Conservation (phyloP, 1,140 invertebrate species). For the Meloidogyne exigua region DNA sequence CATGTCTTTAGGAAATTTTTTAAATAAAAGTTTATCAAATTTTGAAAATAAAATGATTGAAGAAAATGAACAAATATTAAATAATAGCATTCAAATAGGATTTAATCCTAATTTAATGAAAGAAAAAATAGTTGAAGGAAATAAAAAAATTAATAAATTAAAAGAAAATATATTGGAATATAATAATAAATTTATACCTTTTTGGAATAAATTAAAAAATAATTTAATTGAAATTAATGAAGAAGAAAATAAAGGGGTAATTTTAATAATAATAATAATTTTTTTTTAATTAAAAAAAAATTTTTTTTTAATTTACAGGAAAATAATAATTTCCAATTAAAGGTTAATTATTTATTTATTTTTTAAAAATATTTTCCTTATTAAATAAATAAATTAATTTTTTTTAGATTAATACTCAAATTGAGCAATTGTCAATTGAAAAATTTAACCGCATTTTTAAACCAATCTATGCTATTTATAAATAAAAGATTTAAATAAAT, state of each 20-base stretch:
- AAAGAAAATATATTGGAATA: neutral
- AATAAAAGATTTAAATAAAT: neutral
- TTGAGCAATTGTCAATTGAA: neutral
- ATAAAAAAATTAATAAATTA: neutral
- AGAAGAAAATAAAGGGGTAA: neutral
- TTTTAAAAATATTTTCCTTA: too few species aligned
- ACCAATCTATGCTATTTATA: neutral
- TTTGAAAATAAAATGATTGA: neutral
- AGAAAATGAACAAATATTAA: neutral
- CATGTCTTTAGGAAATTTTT: neutral
- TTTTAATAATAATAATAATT: too few species aligned
- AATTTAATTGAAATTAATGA: neutral
- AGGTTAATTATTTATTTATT: too few species aligned
- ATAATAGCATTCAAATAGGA: neutral
- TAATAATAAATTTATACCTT: neutral
- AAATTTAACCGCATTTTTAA: neutral
- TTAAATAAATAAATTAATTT: neutral
- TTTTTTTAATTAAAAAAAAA: too few species aligned
- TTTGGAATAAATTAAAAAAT: neutral
- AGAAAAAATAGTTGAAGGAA: neutral
- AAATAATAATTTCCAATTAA: too few species aligned
- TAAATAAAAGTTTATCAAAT: neutral
- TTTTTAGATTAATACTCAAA: neutral
- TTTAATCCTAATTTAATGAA: neutral
- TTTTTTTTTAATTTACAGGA: too few species aligned